Evolutionary conservation across 2,888 invertebrate species (phyloP).

Genomic region (Scaptomyza cyrtandrae): DNA sequence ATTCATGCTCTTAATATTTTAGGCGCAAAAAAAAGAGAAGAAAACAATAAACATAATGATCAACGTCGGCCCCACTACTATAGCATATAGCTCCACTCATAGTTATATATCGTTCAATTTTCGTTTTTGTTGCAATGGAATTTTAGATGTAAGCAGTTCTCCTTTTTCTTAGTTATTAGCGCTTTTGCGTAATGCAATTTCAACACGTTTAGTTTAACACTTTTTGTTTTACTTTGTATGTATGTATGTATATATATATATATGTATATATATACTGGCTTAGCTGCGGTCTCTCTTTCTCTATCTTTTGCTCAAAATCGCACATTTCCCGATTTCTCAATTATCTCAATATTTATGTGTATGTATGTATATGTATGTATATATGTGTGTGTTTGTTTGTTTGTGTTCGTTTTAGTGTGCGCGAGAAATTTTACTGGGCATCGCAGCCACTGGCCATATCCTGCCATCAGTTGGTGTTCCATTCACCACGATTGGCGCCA

Average conservation of each 20-base stretch:
- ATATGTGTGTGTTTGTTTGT: slow-evolving; percentile 34
- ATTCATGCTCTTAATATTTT: background rate
- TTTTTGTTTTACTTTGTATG: slow-evolving; percentile 9
- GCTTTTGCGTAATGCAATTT: background rate
- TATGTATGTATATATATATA: slow-evolving; percentile 8
- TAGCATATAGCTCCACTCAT: background rate
- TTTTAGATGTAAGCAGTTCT: background rate
- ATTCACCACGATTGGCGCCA: slow-evolving; percentile 82
- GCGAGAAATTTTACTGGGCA: slow-evolving; percentile 26
- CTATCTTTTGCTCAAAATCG: slow-evolving; percentile 12
- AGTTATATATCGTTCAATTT: background rate
- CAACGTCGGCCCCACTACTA: background rate
- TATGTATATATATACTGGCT: slow-evolving; percentile 12
- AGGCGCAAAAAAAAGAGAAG: background rate
- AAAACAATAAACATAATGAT: background rate
- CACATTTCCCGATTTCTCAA: slow-evolving; percentile 26
- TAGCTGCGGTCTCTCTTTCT: slow-evolving; percentile 23
- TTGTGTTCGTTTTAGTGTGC: slow-evolving; percentile 15
- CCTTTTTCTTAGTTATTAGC: background rate
- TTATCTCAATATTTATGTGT: slow-evolving; percentile 15
- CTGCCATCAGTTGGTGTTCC: slow-evolving; percentile 66
- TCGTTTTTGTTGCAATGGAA: background rate
- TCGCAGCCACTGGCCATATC: slow-evolving; percentile 21
- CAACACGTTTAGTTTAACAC: background rate
- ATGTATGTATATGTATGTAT: slow-evolving; percentile 26